Conservation (phyloP, 2,113 vertebrate genomes). For the Macaca fascicularis region T2T-MFA8v1.1 NC_088387.1:7041501-7042000, state of each 20-base stretch:
- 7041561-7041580: neutral
- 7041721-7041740: slow-evolving; percentile 35
- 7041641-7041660: neutral
- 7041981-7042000: neutral
- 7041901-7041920: neutral
- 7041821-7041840: neutral
- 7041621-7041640: neutral
- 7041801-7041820: neutral
- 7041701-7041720: neutral
- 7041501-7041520: accelerated
- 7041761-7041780: neutral
- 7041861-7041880: neutral
- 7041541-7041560: neutral
- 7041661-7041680: neutral
- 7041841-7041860: neutral
- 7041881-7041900: neutral
- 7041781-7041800: neutral
- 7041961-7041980: neutral
- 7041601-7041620: neutral
- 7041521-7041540: neutral
- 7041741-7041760: neutral
- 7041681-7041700: neutral
- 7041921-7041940: neutral
- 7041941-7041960: neutral
- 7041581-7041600: neutral